Base-by-base conservation (phyloP, 2,113 vertebrate species). In the Psittacula cyanocephala region DNA sequence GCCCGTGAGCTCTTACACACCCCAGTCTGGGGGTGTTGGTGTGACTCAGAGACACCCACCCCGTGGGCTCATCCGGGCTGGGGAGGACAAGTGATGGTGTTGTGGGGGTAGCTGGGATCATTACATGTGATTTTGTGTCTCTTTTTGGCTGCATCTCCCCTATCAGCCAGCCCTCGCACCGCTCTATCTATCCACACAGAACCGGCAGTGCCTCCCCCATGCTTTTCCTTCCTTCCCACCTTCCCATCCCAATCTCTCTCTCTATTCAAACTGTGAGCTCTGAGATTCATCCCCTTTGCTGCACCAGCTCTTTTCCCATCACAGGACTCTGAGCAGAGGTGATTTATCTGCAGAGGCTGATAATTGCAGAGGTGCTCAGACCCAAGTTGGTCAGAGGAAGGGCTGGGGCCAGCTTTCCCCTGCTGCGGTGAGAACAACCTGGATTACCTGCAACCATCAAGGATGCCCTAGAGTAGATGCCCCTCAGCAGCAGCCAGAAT, bases 371-470 rank as follows among this genome's bases (percentile, higher is more conserved):
- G 37, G 41, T 1, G 2, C 33, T 15, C 0, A 3, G 52, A 78
- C 37, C n/a, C 2, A 0, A n/a, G 49, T 15, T 9, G 24, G 9
- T 12, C 35, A 63, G 28, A 13, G 23, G 46, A 44, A 49, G 19
- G 13, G 13, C 7, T 11, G 10, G 63, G 37, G 46, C 2, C 3
- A 2, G 16, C 31, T 67, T 23, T 77, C 3, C 22, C 23, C 23
- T 1, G 3, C 20, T 1, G 0, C 4, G 24, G 18, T 4, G 18
- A 55, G 39, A 29, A 37, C 31, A 33, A n/a, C 6, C 24, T 44
- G 2, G 11, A 6, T 8, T 25, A 17, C 37, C 35, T 6, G 14
- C 10, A 27, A 17, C 23, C 35, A 29, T 11, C 44, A 25, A 29
- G 60, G 46, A 8, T 24, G 41, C 18, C 28, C 78, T 44, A 13